Evolutionary conservation across 2,113 vertebrate genomes (phyloP).

Genomic region (Apodemus sylvaticus): DNA sequence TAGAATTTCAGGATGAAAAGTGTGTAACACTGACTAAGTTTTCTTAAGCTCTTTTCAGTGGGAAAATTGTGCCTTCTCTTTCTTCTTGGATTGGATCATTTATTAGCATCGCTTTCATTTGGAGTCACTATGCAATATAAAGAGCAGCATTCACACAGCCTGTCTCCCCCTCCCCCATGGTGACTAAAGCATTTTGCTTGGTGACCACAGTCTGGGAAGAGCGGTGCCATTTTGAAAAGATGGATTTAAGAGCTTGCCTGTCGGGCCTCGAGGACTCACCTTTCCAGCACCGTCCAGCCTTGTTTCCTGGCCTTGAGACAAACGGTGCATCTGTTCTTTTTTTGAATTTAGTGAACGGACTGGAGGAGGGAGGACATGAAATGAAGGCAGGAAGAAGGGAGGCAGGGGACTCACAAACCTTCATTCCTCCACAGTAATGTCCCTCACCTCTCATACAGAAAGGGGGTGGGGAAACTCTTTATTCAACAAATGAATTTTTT

Average conservation of each 20-base stretch:
- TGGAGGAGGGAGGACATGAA: background rate
- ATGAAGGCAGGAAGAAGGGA: background rate
- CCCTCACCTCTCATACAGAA: background rate
- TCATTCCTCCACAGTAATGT: background rate
- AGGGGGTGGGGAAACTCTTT: background rate
- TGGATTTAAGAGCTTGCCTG: background rate
- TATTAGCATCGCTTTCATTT: slow-evolving; percentile 63
- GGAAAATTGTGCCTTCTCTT: slow-evolving; percentile 48
- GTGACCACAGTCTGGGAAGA: slow-evolving; percentile 43
- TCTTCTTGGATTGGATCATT: slow-evolving; percentile 56
- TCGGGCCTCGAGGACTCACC: background rate
- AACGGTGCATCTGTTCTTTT: slow-evolving; percentile 16
- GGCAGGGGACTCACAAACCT: background rate
- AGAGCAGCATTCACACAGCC: background rate
- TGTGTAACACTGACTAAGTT: background rate
- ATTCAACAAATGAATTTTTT: background rate
- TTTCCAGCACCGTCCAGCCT: background rate
- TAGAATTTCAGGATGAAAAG: slow-evolving; percentile 54
- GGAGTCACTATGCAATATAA: slow-evolving; percentile 59
- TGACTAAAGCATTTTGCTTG: slow-evolving; percentile 67
- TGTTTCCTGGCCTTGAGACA: background rate
- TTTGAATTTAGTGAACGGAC: background rate
- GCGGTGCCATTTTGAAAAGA: background rate
- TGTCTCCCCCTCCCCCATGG: background rate
- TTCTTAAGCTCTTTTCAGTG: background rate